Evolutionary conservation across 2,888 invertebrate species (phyloP).

Genomic region (Drosophila limbata): DNA sequence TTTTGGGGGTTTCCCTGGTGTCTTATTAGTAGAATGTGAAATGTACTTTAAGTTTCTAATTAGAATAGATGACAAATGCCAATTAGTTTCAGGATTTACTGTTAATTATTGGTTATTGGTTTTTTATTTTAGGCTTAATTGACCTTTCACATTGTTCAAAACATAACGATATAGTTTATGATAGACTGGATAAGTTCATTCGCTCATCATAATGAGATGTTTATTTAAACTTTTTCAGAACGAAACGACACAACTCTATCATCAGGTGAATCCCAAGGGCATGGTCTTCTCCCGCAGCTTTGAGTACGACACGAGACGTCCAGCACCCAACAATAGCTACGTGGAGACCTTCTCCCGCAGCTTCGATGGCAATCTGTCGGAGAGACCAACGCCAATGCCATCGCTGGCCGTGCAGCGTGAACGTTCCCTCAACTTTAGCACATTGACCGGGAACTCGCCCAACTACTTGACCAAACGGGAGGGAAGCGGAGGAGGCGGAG

Average conservation of each 20-base stretch:
- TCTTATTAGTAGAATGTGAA: no score
- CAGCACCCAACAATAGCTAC: constrained; percentile 80
- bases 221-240: no score
- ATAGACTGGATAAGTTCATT: no score
- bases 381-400: constrained; percentile 65
- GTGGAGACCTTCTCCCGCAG: constrained; percentile 85
- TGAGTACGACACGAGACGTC: constrained; percentile 84
- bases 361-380: constrained; percentile 85
- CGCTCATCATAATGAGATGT: no score
- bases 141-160: no score
- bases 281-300: constrained; percentile 86
- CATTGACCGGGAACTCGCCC: constrained; percentile 84
- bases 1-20: no score
- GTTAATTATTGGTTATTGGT: no score
- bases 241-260: constrained; percentile 1
- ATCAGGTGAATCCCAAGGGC: constrained; percentile 71
- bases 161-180: no score
- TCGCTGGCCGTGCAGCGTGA: constrained; percentile 76
- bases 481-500: constrained; percentile 48
- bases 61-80: no score
- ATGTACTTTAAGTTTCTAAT: no score
- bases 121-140: no score
- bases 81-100: no score
- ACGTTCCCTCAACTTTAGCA: constrained; percentile 84
- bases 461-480: constrained; percentile 85